Evolutionary conservation across 2,113 vertebrate genomes (phyloP).

Genomic region (Anser brachyrhynchus): DNA sequence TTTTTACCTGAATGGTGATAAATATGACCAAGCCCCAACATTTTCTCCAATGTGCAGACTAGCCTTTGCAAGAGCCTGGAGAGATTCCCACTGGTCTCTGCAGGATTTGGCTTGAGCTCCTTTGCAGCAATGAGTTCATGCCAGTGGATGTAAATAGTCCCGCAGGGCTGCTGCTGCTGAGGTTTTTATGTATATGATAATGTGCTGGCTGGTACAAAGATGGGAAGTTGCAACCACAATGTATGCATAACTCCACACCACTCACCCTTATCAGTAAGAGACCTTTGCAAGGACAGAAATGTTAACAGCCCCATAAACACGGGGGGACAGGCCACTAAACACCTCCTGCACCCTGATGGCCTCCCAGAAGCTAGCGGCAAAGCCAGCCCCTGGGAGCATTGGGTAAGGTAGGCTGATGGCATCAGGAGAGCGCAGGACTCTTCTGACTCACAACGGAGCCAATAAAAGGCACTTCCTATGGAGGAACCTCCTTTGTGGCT

Average conservation of each 20-base stretch:
- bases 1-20: slow-evolving; percentile 41
- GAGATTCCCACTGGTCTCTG: slow-evolving; percentile 15
- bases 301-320: neutral
- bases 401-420: neutral
- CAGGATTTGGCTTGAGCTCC: slow-evolving; percentile 61
- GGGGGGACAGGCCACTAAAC: neutral
- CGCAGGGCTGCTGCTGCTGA: slow-evolving; percentile 29
- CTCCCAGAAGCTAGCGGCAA: neutral
- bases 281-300: neutral
- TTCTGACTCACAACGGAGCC: neutral
- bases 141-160: slow-evolving; percentile 31
- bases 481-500: neutral
- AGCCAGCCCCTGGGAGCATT: neutral
- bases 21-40: slow-evolving; percentile 31
- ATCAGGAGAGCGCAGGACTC: neutral
- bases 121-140: slow-evolving; percentile 47
- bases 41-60: slow-evolving; percentile 23
- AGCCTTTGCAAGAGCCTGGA: slow-evolving; percentile 26
- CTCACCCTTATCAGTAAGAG: neutral
- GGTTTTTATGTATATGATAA: slow-evolving; percentile 59
- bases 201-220: slow-evolving; percentile 4
- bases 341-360: neutral
- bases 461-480: neutral
- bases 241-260: neutral
- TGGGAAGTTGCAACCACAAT: neutral